Base-by-base conservation (phyloP, 1,140 invertebrate species). In the Zaprionus capensis region DNA sequence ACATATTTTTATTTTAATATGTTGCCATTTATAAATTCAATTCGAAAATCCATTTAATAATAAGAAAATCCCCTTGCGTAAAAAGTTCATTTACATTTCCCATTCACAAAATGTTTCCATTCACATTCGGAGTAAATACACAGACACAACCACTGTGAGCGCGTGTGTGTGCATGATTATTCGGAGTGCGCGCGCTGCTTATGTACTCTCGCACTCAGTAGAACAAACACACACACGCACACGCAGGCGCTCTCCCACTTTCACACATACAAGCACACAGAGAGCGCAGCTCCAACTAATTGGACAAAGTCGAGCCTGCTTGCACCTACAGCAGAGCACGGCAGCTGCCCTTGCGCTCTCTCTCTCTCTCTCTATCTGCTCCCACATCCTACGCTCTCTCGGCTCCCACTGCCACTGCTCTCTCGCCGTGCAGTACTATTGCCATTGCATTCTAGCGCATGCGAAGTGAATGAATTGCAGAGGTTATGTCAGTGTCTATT, bases 251-350 rank as follows among this genome's bases (percentile, higher is more conserved):
- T 71, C 72, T 34, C 78, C 64, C 68, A 24, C 71, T 49, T 46
- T 55, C 58, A 14, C 57, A 15, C 49, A 24, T 31, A 24, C 62
- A 53, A 26, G 15, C 38, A 65, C 22, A 71, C 38, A 46, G 41
- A 46, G 41, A 46, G 26, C 22, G n/a, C 24, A 15, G 17, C 69
- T 72, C 71, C 84, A 86, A 83, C 83, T 88, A 87, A 87, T 87
- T 87, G 83, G 84, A 83, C 84, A 87, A 53, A 62, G 53, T 61
- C 69, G 73, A 53, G 65, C 67, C 66, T 75, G 71, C 84, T 74
- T 85, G 71, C 80, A 79, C 79, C 57, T 64, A 66, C 20, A 17
- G 68, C 31, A 51, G 46, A 31, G 28, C 26, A 34, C 46, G 24
- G 41, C 20, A 17, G 46, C 44, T 20, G 46, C 55, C 44, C 56